These are phyloP conservation scores for Catostylus mosaicus DNA, from an alignment of 30 jellyfish, hydroid and myxozoan genomes.

Conservation along the genomic window DNA sequence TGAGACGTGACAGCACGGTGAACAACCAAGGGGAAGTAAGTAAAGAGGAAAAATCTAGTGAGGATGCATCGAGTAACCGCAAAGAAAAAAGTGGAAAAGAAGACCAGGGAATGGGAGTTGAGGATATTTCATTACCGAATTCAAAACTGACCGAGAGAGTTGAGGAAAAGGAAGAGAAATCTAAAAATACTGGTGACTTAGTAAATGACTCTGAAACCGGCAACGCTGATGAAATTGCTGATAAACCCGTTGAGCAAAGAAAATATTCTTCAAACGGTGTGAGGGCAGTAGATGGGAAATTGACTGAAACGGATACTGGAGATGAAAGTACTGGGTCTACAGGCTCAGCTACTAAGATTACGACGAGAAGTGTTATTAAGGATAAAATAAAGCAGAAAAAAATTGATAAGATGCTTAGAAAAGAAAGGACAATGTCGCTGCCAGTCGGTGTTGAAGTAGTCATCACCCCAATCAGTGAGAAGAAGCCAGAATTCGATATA, in stretches of 20 bases:
- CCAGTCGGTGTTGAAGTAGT: slow-evolving; percentile 67
- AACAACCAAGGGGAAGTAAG: neutral
- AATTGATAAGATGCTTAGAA: slow-evolving; percentile 29
- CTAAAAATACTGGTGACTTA: neutral
- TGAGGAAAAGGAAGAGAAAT: neutral
- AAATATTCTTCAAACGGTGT: neutral
- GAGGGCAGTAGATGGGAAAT: neutral
- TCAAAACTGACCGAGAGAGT: neutral
- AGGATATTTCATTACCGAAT: neutral
- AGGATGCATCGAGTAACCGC: neutral
- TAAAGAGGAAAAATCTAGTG: neutral
- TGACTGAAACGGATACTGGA: slow-evolving; percentile 28
- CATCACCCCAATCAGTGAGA: slow-evolving; percentile 30
- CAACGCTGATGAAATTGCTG: neutral
- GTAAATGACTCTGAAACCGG: neutral
- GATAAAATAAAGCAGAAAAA: slow-evolving; percentile 66
- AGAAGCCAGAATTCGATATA: slow-evolving; percentile 7
- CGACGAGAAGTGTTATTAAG: slow-evolving; percentile 66
- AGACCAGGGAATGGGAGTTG: neutral
- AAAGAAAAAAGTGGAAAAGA: neutral
- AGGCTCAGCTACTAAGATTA: slow-evolving; percentile 51
- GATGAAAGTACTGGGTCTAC: slow-evolving; percentile 59
- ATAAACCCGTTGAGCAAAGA: neutral
- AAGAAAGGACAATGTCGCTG: slow-evolving; percentile 62
- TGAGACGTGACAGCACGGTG: slow-evolving; percentile 47